phyloP scores from a whole-genome alignment of 2,113 vertebrate species.

The Neotoma lepida region DNA sequence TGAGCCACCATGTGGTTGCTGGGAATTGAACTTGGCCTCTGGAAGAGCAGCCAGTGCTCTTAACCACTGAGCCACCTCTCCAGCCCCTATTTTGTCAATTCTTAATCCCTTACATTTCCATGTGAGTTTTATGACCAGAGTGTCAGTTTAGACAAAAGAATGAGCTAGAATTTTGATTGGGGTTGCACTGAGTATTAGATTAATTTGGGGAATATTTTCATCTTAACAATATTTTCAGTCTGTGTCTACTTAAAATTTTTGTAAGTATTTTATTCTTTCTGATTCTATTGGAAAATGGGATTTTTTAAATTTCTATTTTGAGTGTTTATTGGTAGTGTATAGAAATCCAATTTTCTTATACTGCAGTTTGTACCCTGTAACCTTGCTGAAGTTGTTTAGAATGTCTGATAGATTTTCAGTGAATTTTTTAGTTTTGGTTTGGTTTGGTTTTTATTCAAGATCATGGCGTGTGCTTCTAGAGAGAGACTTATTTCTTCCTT shows the following conservation, averaged over 20 bases:
- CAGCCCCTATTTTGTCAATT: background rate
- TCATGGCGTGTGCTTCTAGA: background rate
- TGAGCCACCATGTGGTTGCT: no score
- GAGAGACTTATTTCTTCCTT: background rate
- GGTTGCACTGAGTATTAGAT: background rate
- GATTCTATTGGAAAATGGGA: background rate
- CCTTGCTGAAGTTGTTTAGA: conserved; percentile 5
- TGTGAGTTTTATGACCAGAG: background rate
- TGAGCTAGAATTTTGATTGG: background rate
- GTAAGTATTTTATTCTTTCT: conserved; percentile 21
- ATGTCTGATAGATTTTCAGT: background rate
- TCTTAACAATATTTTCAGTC: conserved; percentile 1
- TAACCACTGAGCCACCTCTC: no score
- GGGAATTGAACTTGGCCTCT: no score
- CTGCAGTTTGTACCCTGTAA: background rate
- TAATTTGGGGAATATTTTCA: background rate
- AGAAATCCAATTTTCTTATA: background rate
- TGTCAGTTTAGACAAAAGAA: background rate
- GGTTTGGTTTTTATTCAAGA: background rate
- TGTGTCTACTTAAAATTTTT: background rate
- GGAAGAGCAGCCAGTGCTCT: no score
- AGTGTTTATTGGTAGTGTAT: background rate
- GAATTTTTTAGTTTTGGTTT: background rate
- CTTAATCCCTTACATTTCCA: background rate
- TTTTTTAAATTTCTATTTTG: conserved; percentile 10